phyloP scores from a whole-genome alignment of 2,888 invertebrate species.

The Zootermopsis nevadensis region DNA sequence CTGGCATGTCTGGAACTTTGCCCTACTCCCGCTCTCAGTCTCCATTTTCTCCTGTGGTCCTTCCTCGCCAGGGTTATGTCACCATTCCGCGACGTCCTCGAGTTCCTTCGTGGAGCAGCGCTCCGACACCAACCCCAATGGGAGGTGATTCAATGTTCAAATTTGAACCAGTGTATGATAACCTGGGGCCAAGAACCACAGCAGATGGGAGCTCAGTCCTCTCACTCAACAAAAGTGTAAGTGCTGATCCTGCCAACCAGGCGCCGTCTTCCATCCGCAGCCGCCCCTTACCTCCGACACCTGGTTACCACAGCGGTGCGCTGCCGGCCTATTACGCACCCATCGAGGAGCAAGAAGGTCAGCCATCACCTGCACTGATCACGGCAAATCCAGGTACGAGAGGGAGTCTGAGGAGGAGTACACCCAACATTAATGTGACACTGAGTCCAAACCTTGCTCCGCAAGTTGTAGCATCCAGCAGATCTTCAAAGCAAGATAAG shows the following conservation, averaged over 20 bases:
- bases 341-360: constrained; percentile 25
- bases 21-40: constrained; percentile 84
- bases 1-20: constrained; percentile 78
- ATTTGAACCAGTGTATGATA: constrained; percentile 86
- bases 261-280: constrained; percentile 28
- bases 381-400: constrained; percentile 8
- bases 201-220: constrained; percentile 86
- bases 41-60: constrained; percentile 69
- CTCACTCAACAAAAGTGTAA: constrained; percentile 78
- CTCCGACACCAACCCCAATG: constrained; percentile 48
- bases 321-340: constrained; percentile 57
- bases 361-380: constrained; percentile 12
- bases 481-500: neutral
- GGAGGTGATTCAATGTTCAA: constrained; percentile 59
- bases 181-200: constrained; percentile 84
- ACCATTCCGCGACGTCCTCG: constrained; percentile 87
- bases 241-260: constrained; percentile 34
- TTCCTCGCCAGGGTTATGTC: constrained; percentile 84
- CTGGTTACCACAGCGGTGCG: constrained; percentile 69
- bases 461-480: neutral
- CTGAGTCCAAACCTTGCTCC: neutral
- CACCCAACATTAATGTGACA: neutral
- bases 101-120: constrained; percentile 84
- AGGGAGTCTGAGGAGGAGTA: constrained; percentile 25
- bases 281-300: constrained; percentile 64